These are phyloP conservation scores for Erythrolamprus reginae DNA, from an alignment of 2,113 vertebrate genomes.

Conservation along the genomic window DNA sequence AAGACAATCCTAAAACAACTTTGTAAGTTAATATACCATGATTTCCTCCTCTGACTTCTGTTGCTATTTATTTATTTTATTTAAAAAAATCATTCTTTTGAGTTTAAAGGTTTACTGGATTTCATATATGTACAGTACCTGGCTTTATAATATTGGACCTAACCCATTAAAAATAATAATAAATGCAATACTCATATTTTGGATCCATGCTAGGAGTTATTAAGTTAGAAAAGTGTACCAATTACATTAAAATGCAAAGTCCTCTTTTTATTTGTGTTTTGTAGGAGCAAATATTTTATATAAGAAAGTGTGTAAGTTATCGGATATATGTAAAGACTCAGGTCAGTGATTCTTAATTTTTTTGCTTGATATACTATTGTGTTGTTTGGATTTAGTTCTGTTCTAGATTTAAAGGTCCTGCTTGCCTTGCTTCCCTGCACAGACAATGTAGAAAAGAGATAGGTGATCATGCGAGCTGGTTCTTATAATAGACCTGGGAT, in stretches of 20 bases:
- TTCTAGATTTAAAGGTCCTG: neutral
- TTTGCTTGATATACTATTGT: neutral
- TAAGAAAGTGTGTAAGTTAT: slow-evolving; percentile 63
- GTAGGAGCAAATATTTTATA: slow-evolving; percentile 43
- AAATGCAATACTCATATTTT: neutral
- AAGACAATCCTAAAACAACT: neutral
- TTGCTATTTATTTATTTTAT: neutral
- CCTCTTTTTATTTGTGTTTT: neutral
- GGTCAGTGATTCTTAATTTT: slow-evolving; percentile 53
- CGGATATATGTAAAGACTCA: slow-evolving; percentile 65
- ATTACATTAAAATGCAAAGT: neutral
- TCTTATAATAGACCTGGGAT: neutral
- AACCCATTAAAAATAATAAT: neutral
- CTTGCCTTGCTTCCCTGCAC: neutral
- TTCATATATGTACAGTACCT: neutral
- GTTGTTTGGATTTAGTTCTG: neutral
- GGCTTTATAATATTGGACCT: neutral
- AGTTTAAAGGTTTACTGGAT: neutral
- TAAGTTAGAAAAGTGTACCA: neutral
- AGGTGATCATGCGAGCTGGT: neutral
- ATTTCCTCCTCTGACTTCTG: neutral
- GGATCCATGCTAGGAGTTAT: neutral
- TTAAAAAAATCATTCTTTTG: neutral
- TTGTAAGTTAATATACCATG: neutral
- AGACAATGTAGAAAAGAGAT: neutral